A percentile compares a stretch with the other conserved stretches of the same genome.
phyloP scores from a whole-genome alignment of 2,888 invertebrate genomes.

The Erpobdella octoculata region DNA sequence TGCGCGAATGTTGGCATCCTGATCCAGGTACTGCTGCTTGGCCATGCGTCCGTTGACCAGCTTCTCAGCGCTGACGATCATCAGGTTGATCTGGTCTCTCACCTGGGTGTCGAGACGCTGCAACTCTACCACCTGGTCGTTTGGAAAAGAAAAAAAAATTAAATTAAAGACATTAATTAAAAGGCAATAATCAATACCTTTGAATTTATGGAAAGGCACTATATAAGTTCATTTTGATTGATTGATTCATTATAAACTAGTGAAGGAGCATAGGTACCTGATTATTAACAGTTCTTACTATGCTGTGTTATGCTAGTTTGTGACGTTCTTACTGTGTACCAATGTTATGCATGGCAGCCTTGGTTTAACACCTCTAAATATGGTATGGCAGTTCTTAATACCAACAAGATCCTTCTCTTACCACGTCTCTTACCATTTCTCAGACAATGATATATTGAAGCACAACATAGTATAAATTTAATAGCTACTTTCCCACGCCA shows the following conservation, averaged over 20 bases:
- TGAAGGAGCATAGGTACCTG: too few species aligned
- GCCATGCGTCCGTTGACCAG: slow-evolving; percentile 60
- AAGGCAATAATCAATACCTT: background rate
- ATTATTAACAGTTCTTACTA: too few species aligned
- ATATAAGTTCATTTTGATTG: too few species aligned
- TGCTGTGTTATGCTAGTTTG: too few species aligned
- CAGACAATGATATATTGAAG: background rate
- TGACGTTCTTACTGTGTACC: too few species aligned
- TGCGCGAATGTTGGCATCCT: slow-evolving; percentile 56
- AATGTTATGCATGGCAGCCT: too few species aligned
- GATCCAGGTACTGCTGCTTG: slow-evolving; percentile 59
- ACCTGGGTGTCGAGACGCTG: slow-evolving; percentile 57
- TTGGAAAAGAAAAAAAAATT: background rate
- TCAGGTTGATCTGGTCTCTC: slow-evolving; percentile 46
- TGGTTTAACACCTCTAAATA: too few species aligned
- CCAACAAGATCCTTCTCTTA: too few species aligned
- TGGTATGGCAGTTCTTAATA: too few species aligned
- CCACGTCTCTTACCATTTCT: background rate
- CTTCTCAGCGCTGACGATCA: slow-evolving; percentile 55
- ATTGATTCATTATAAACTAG: too few species aligned
- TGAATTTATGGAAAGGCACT: too few species aligned
- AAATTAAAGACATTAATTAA: background rate
- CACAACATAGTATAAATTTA: background rate
- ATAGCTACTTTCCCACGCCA: too few species aligned
- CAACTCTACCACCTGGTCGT: slow-evolving; percentile 56